Evolutionary conservation across 92 coral and sea anemone genomes (phyloP).

Genomic region (Pocillopora grandis): DNA sequence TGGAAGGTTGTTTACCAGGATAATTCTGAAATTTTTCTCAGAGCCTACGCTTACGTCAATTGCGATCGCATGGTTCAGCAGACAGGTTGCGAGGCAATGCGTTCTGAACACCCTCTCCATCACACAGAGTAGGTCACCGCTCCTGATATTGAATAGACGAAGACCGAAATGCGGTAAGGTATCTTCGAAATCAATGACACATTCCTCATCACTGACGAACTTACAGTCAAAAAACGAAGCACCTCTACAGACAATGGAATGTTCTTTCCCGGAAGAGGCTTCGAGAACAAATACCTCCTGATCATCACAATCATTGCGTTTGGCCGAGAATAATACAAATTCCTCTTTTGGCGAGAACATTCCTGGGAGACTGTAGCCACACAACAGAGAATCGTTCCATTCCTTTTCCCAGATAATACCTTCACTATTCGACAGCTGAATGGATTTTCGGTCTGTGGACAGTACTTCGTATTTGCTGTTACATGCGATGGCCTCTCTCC

Average conservation of each 20-base stretch:
- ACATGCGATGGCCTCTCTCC: not conserved
- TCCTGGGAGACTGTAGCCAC: not conserved
- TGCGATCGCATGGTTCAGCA: not conserved
- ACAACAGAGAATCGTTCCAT: too few species aligned
- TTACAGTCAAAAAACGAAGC: not conserved
- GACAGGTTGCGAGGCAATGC: not conserved
- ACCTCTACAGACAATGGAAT: not conserved
- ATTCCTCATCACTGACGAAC: constrained; percentile 15
- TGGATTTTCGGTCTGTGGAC: not conserved
- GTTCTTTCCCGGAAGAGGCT: too few species aligned
- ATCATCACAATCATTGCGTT: not conserved
- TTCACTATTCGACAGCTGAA: not conserved
- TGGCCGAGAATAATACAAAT: not conserved
- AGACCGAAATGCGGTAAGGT: not conserved
- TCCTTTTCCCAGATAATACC: not conserved
- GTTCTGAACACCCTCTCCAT: not conserved
- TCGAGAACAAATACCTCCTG: not conserved
- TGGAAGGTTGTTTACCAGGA: not conserved
- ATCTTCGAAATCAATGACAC: not conserved
- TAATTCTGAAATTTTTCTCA: not conserved
- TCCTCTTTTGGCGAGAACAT: not conserved
- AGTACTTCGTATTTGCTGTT: not conserved
- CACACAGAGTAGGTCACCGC: not conserved
- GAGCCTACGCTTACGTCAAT: not conserved
- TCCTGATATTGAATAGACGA: not conserved